phyloP scores from a whole-genome alignment of 2,113 vertebrate species.

The Nansenia antarctica region DNA sequence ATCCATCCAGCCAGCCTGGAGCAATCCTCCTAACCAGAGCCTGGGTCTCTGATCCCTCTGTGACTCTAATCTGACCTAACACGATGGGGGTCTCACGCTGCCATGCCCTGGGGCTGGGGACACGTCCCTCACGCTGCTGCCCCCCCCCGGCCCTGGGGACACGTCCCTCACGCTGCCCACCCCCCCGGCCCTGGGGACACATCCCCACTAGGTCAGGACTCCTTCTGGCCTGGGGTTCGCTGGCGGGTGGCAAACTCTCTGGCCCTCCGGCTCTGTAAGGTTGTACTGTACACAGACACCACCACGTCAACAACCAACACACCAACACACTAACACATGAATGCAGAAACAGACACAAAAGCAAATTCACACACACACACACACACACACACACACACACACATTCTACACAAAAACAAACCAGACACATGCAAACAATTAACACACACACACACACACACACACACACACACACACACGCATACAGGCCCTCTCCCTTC shows the following conservation, averaged over 20 bases:
- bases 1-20: not conserved
- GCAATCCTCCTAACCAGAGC: not conserved
- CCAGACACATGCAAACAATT: conserved; percentile 15
- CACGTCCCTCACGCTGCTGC: no score
- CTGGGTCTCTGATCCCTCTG: not conserved
- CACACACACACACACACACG: conserved; percentile 17
- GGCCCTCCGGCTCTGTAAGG: no score
- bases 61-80: not conserved
- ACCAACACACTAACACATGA: not conserved
- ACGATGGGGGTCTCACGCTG: not conserved
- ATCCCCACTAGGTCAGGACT: not conserved
- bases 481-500: conserved; percentile 12
- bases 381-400: conserved; percentile 16
- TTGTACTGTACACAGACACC: no score
- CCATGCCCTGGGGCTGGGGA: not conserved
- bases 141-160: no score
- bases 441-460: not conserved
- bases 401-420: not conserved
- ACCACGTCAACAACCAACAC: not conserved
- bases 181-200: not conserved
- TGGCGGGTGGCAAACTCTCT: no score
- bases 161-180: no score
- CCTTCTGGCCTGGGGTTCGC: not conserved
- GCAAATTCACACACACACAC: not conserved
- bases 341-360: not conserved